A percentile compares a stretch with the other conserved stretches of the same genome.
These are phyloP conservation scores for Lypha dubia DNA, from an alignment of 2,888 invertebrate species.

Conservation along the genomic window DNA sequence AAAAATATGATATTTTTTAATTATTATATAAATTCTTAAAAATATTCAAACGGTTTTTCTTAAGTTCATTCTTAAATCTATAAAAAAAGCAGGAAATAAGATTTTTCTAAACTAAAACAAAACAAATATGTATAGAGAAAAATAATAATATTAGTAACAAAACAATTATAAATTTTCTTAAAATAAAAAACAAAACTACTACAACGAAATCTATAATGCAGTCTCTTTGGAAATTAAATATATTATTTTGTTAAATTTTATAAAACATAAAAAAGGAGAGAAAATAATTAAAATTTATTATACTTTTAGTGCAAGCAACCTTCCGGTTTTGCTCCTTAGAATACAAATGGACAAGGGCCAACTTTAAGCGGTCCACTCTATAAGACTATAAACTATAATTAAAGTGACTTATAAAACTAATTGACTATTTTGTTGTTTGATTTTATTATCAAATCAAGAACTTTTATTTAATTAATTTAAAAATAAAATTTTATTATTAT, in stretches of 20 bases:
- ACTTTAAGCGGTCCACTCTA: neutral
- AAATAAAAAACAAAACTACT: slow-evolving; percentile 30
- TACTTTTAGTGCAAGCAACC: neutral
- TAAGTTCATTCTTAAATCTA: slow-evolving; percentile 7
- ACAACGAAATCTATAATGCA: slow-evolving; percentile 61
- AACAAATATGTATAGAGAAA: slow-evolving; percentile 33
- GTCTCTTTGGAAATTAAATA: slow-evolving; percentile 73
- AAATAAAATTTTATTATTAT: slow-evolving; percentile 25
- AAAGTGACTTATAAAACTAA: slow-evolving; percentile 57
- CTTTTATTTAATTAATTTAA: slow-evolving; percentile 17
- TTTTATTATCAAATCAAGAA: slow-evolving; percentile 38
- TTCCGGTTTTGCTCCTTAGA: neutral
- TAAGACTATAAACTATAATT: neutral
- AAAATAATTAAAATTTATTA: neutral
- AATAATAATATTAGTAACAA: slow-evolving; percentile 44
- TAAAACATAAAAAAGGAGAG: neutral
- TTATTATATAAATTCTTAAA: neutral
- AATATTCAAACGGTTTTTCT: neutral
- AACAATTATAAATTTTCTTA: slow-evolving; percentile 37
- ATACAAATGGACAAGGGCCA: neutral
- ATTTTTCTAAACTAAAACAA: slow-evolving; percentile 48
- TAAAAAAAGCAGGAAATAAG: slow-evolving; percentile 11
- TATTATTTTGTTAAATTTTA: slow-evolving; percentile 9
- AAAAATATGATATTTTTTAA: neutral
- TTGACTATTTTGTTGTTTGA: slow-evolving; percentile 61